Evolutionary conservation across 2,888 invertebrate species (phyloP), one percentile per base, ranked within the genome.

Genomic region (Harpalus rubripes): DNA sequence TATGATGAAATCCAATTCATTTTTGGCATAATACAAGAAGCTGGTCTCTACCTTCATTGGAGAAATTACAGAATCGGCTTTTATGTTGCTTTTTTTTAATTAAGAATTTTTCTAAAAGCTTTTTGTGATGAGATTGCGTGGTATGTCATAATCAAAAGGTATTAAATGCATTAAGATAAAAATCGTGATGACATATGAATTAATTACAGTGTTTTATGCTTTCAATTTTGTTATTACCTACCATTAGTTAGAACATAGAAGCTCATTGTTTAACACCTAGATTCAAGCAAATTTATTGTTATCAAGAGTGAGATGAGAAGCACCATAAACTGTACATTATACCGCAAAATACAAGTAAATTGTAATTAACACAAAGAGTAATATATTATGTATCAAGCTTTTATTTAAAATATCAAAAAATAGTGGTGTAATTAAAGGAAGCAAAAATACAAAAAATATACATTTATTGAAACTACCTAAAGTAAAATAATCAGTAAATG

Each of bases 11-110:
- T 80, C 2, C 68, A 68, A 72, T 15, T 59, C 8, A n/a, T 18
- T 32, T 80, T 85, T 18, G 56, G 68, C 12, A 80, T 41, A 7
- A 85, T 85, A 56, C 80, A 85, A 85, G 85, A 85, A 72, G 85
- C 85, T 12, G 85, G 85, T 12, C 26, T 85, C 10, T 80, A 85
- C 32, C 10, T 68, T 26, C 41, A 80, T 56, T 85, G 85, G 85
- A 65, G 80, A 15, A 58, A 59, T 15, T 85, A 80, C 59, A 59
- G 80, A 84, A 65, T 84, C 84, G 8, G 84, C 84, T 1, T 84
- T 84, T 26, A 58, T 84, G 7, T n/a, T 78, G n/a, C 56, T 84
- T n/a, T 12, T 63, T 12, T 52, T 84, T n/a, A 78, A 1, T 22
- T 84, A 16, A 44, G 16, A 44, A 32, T 39, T 26, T 61, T 78